Evolutionary conservation across 2,888 invertebrate species (phyloP).

Genomic region (Cremastobaeus sp.): DNA sequence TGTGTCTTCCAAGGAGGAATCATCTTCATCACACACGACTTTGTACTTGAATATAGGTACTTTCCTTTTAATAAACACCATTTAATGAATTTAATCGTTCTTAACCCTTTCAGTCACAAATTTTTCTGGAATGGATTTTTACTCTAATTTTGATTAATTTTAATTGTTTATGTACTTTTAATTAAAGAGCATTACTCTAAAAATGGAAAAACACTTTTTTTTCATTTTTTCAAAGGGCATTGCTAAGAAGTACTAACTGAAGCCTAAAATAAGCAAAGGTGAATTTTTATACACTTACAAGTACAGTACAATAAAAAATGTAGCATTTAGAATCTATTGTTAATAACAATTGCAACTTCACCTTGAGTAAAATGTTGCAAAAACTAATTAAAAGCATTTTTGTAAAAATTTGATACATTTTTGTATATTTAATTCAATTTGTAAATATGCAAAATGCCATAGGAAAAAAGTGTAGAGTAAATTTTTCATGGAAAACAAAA

Average conservation of each 20-base stretch:
- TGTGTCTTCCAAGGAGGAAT: slow-evolving; percentile 77
- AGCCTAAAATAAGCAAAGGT: slow-evolving; percentile 89
- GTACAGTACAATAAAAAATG: slow-evolving; percentile 38
- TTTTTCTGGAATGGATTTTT: background rate
- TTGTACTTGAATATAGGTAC: slow-evolving; percentile 94
- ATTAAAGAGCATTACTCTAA: slow-evolving; percentile 94
- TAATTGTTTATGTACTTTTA: slow-evolving; percentile 83
- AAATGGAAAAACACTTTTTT: slow-evolving; percentile 82
- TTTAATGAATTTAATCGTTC: background rate
- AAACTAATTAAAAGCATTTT: no score
- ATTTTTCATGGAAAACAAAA: background rate
- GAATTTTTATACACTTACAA: slow-evolving; percentile 94
- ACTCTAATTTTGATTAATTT: slow-evolving; percentile 1
- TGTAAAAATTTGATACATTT: no score
- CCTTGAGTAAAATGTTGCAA: no score
- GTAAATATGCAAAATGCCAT: no score
- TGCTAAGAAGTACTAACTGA: slow-evolving; percentile 92
- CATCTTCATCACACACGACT: slow-evolving; percentile 83
- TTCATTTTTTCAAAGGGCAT: slow-evolving; percentile 91
- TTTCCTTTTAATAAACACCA: background rate
- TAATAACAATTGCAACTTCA: no score
- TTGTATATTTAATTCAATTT: no score
- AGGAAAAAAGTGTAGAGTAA: no score
- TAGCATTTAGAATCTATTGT: background rate
- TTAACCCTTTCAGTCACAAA: no score